Conservation (phyloP, 2,797 vertebrate genomes). For the Clarias platycephalus region DNA sequence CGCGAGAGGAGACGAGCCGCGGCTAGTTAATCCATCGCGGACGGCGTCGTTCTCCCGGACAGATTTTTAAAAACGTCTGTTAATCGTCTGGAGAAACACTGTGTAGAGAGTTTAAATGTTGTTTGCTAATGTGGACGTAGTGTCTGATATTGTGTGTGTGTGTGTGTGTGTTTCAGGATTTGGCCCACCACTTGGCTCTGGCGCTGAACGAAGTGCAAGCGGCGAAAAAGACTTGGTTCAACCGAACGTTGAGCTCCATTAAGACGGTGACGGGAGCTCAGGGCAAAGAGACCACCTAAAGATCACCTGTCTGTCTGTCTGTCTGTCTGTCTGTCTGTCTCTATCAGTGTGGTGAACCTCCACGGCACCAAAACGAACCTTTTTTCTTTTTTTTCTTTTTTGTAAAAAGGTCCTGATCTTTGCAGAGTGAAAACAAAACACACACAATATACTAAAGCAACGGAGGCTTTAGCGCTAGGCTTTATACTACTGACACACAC, state of each 20-base stretch:
- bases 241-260: conserved; percentile 96
- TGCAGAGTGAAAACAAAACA: conserved; percentile 61
- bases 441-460: conserved; percentile 52
- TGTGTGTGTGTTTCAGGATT: conserved; percentile 75
- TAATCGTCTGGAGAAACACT: too few species aligned
- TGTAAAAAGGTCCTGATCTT: conserved; percentile 52
- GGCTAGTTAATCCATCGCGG: too few species aligned
- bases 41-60: too few species aligned
- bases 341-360: conserved; percentile 37
- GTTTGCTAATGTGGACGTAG: not conserved
- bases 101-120: not conserved
- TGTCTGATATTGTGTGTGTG: not conserved
- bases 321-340: not conserved
- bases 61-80: too few species aligned
- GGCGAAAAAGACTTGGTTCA: conserved; percentile 99
- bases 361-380: conserved; percentile 75
- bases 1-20: too few species aligned
- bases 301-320: not conserved
- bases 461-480: conserved; percentile 71
- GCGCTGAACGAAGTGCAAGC: conserved; percentile 95
- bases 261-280: conserved; percentile 97
- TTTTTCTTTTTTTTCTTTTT: conserved; percentile 30
- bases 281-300: conserved; percentile 96
- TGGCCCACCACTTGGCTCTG: conserved; percentile 95
- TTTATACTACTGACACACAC: conserved; percentile 82